Conservation (phyloP, 2,888 invertebrate species). For the Macaria liturata region DNA sequence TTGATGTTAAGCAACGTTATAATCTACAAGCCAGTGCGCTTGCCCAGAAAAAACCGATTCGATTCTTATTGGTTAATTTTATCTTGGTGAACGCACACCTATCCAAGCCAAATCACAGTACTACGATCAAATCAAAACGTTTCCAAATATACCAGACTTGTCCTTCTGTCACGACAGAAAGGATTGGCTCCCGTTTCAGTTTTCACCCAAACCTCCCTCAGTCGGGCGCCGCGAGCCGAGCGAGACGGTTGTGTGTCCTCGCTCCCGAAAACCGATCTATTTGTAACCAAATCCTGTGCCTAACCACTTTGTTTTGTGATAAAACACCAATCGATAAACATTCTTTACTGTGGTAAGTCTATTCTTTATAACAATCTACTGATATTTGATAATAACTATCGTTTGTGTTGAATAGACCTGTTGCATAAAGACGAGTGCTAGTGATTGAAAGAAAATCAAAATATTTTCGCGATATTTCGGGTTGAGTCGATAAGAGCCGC, state of each 20-base stretch:
- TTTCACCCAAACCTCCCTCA: background rate
- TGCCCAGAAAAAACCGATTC: no score
- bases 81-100: no score
- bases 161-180: conserved; percentile 14
- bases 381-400: background rate
- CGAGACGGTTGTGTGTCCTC: conserved; percentile 14
- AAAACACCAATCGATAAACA: conserved; percentile 18
- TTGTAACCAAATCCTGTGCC: conserved; percentile 7
- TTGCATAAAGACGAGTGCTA: conserved; percentile 5
- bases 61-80: no score
- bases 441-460: conserved; percentile 14
- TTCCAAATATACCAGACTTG: no score
- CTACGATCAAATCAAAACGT: no score
- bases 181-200: conserved; percentile 16
- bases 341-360: conserved; percentile 16
- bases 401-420: conserved; percentile 9
- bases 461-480: conserved; percentile 16
- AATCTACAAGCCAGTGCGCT: no score
- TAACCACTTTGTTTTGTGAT: conserved; percentile 16
- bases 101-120: no score
- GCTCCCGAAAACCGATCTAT: conserved; percentile 1
- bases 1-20: no score
- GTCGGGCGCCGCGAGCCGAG: conserved; percentile 8
- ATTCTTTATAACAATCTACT: background rate
- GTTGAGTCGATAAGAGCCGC: conserved; percentile 1